Conservation (phyloP, 1,140 invertebrate species). For the Aphelinus certus region DNA sequence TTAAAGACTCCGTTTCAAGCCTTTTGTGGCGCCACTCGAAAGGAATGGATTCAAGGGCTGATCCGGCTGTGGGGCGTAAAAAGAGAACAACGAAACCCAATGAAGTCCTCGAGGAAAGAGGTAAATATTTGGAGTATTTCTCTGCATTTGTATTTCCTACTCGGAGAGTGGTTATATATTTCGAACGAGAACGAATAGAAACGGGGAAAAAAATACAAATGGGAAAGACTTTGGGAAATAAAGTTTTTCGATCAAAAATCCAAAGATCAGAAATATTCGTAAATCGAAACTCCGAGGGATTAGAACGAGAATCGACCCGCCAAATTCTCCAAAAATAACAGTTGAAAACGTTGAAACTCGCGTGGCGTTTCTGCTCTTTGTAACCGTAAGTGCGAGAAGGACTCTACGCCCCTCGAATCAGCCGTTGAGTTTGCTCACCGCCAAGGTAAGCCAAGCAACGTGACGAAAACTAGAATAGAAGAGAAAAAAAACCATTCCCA, state of each 20-base stretch:
- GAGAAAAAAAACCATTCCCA: conserved; percentile 56
- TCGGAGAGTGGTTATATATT: not conserved
- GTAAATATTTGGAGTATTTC: conserved; percentile 50
- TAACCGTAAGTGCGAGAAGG: too few relatives aligned
- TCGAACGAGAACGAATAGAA: conserved; percentile 51
- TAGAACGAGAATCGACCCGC: too few relatives aligned
- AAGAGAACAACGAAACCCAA: conserved; percentile 12
- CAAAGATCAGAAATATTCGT: too few relatives aligned
- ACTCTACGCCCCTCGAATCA: too few relatives aligned
- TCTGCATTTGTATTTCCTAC: conserved; percentile 36
- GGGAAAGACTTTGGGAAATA: conserved; percentile 37
- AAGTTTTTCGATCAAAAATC: too few relatives aligned
- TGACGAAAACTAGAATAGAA: not conserved
- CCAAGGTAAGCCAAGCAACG: too few relatives aligned
- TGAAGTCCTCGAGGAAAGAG: conserved; percentile 40
- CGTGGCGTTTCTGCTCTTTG: too few relatives aligned
- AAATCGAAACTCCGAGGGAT: too few relatives aligned
- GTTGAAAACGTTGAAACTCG: too few relatives aligned
- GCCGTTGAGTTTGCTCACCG: too few relatives aligned
- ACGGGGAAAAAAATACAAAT: conserved; percentile 55
- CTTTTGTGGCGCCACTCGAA: conserved; percentile 36
- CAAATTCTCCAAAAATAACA: too few relatives aligned
- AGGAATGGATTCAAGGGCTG: conserved; percentile 16
- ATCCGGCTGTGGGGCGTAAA: conserved; percentile 15
- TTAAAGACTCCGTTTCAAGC: conserved; percentile 30